Evolutionary conservation across 2,797 vertebrate species (phyloP).

Genomic region (Cygnus olor): DNA sequence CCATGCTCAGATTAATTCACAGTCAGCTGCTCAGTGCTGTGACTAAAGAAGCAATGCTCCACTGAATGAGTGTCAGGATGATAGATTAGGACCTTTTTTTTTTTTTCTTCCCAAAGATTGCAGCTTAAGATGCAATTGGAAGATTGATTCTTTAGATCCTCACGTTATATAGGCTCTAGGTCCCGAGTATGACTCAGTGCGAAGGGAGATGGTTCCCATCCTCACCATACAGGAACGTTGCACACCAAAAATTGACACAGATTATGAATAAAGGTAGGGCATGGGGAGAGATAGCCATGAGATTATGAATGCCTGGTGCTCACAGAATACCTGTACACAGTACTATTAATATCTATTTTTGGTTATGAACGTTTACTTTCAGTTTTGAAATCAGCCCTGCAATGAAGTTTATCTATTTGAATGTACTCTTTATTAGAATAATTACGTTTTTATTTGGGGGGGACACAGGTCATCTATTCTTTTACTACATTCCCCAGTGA

Average conservation of each 20-base stretch:
- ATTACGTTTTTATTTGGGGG: slow-evolving; percentile 40
- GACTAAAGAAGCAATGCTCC: slow-evolving; percentile 46
- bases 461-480: slow-evolving; percentile 35
- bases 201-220: slow-evolving; percentile 43
- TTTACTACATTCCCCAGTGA: slow-evolving; percentile 27
- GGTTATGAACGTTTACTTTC: not conserved
- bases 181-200: slow-evolving; percentile 42
- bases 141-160: slow-evolving; percentile 63
- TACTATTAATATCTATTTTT: not conserved
- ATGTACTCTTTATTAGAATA: slow-evolving; percentile 52
- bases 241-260: not conserved
- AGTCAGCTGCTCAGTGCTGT: slow-evolving; percentile 26
- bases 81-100: slow-evolving; percentile 22
- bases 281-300: not conserved
- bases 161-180: slow-evolving; percentile 33
- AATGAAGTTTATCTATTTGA: slow-evolving; percentile 10
- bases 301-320: not conserved
- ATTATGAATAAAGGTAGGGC: slow-evolving; percentile 32
- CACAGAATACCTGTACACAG: not conserved
- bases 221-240: slow-evolving; percentile 14
- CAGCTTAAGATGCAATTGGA: slow-evolving; percentile 59
- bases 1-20: not conserved
- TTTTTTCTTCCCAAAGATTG: not conserved
- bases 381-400: not conserved
- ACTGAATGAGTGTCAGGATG: slow-evolving; percentile 25